Percentiles rank a stretch among this genome's conserved stretches.
Conservation (phyloP, 2,797 vertebrate species). For the Parauchenoglanis punctatus region DNA sequence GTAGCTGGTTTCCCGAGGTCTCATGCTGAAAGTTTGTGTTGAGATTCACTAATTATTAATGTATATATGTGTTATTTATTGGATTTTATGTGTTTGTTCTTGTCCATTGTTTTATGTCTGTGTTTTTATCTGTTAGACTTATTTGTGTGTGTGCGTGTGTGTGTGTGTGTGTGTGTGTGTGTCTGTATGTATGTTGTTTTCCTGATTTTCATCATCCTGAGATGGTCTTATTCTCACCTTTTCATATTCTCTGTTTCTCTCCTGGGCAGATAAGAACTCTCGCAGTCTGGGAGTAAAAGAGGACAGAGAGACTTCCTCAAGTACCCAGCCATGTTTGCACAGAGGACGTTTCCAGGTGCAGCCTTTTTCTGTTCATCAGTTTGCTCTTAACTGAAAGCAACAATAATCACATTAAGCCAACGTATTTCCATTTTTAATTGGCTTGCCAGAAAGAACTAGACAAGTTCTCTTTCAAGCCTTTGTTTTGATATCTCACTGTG, state of each 20-base stretch:
- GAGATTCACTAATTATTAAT: slow-evolving; percentile 59
- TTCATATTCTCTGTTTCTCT: slow-evolving; percentile 58
- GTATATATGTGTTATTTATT: slow-evolving; percentile 61
- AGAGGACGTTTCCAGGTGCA: slow-evolving; percentile 78
- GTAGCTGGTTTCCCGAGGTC: slow-evolving; percentile 53
- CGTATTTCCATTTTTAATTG: neutral
- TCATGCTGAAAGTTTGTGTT: slow-evolving; percentile 46
- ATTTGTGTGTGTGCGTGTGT: slow-evolving; percentile 15
- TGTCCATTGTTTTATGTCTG: slow-evolving; percentile 31
- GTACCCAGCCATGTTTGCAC: slow-evolving; percentile 63
- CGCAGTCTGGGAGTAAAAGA: slow-evolving; percentile 66
- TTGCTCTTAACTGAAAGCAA: neutral
- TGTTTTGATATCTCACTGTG: neutral
- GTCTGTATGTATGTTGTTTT: neutral
- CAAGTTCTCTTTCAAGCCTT: neutral
- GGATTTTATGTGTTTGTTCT: slow-evolving; percentile 46
- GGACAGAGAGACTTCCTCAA: slow-evolving; percentile 58
- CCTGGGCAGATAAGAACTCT: slow-evolving; percentile 69
- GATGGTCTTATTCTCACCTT: slow-evolving; percentile 12
- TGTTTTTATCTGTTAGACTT: slow-evolving; percentile 34
- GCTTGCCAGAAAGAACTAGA: neutral
- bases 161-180: neutral
- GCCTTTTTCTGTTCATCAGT: neutral
- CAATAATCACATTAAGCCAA: neutral
- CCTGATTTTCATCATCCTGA: neutral